Evolutionary conservation across 2,113 vertebrate species (phyloP).

Genomic region (Pelusios castaneus): DNA sequence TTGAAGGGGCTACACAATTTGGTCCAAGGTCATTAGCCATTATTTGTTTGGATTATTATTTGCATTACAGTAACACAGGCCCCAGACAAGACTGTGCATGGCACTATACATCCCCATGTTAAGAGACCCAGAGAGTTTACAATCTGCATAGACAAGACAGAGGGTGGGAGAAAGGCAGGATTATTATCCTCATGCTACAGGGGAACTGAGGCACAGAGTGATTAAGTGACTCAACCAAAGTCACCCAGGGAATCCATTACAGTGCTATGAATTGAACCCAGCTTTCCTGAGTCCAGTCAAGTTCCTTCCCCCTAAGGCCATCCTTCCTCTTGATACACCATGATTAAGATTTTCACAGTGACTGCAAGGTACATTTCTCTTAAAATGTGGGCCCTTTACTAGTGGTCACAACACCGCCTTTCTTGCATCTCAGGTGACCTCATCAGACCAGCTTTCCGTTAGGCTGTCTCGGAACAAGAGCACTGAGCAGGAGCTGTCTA

Average conservation of each 20-base stretch:
- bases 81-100: neutral
- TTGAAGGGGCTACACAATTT: too few species aligned
- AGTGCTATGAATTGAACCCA: neutral
- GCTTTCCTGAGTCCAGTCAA: neutral
- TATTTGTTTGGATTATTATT: neutral
- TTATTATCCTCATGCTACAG: neutral
- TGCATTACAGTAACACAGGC: neutral
- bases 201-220: neutral
- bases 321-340: neutral
- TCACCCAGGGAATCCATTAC: neutral
- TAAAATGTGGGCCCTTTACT: neutral
- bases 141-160: neutral
- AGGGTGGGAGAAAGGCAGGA: neutral
- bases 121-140: neutral
- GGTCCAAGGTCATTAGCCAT: too few species aligned
- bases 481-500: neutral
- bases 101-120: neutral
- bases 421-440: neutral
- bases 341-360: neutral
- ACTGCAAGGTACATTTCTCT: neutral
- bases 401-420: neutral
- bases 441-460: too few species aligned
- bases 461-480: rapidly evolving
- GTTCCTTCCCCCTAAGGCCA: neutral
- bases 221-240: neutral